Evolutionary conservation across 2,113 vertebrate genomes (phyloP).

Genomic region (Verasper variegatus): DNA sequence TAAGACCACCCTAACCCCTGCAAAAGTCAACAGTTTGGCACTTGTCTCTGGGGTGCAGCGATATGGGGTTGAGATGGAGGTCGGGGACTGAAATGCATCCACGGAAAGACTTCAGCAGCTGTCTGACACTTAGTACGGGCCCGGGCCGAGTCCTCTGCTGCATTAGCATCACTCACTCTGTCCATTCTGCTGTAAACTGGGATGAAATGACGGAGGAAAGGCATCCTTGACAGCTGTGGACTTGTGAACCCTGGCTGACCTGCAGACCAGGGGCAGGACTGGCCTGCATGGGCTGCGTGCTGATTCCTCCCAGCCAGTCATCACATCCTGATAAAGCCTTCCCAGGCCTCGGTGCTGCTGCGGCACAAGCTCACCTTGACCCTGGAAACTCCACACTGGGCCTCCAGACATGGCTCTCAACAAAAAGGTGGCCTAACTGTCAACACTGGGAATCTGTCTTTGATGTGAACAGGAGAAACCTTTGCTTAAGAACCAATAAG

Average conservation of each 20-base stretch:
- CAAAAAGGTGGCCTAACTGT: no score
- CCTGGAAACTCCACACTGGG: not conserved
- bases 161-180: constrained; percentile 78
- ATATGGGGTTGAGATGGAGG: constrained; percentile 78
- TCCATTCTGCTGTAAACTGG: constrained; percentile 72
- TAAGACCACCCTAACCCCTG: constrained; percentile 31
- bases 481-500: no score
- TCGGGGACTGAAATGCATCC: constrained; percentile 71
- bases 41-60: constrained; percentile 72
- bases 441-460: no score
- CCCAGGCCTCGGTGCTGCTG: not conserved
- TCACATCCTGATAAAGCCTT: constrained; percentile 27
- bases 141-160: constrained; percentile 37
- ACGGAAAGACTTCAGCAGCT: constrained; percentile 82
- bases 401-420: not conserved
- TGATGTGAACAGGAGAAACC: no score
- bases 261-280: constrained; percentile 24
- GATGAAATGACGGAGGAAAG: constrained; percentile 73
- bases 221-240: constrained; percentile 81
- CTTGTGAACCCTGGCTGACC: constrained; percentile 80
- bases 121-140: constrained; percentile 59
- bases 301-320: constrained; percentile 36
- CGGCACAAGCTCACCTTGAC: constrained; percentile 20
- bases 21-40: constrained; percentile 62
- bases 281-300: constrained; percentile 6